Percentiles rank a stretch among this genome's conserved stretches.
phyloP scores from a whole-genome alignment of 2,113 vertebrate species.

The Lepisosteus oculatus region DNA sequence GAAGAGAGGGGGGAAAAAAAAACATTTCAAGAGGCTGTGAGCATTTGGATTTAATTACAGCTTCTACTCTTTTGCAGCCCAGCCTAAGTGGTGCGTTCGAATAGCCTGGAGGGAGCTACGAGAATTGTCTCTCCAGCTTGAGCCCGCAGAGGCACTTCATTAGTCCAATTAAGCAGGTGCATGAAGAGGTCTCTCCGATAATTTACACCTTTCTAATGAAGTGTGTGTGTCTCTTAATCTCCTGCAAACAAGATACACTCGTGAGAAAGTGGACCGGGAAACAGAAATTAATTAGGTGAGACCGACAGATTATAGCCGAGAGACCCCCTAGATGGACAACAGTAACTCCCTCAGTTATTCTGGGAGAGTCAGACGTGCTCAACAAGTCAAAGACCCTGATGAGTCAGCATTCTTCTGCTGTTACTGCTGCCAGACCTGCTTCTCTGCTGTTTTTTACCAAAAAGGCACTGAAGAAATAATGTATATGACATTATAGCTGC shows the following conservation, averaged over 20 bases:
- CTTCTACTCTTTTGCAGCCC: not conserved
- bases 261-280: conserved; percentile 78
- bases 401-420: conserved; percentile 10
- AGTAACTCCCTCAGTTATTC: conserved; percentile 61
- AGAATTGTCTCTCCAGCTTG: conserved; percentile 57
- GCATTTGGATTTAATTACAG: conserved; percentile 19
- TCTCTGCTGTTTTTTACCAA: too few relatives aligned
- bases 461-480: too few relatives aligned
- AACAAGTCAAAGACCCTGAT: not conserved
- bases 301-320: conserved; percentile 82
- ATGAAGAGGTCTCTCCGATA: conserved; percentile 78
- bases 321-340: conserved; percentile 74
- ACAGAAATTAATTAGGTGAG: conserved; percentile 90
- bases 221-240: conserved; percentile 86
- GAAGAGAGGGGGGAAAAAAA: not conserved
- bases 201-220: conserved; percentile 92
- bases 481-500: too few relatives aligned
- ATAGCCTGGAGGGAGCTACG: conserved; percentile 52
- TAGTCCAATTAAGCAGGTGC: conserved; percentile 88
- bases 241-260: conserved; percentile 85
- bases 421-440: too few relatives aligned
- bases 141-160: conserved; percentile 78
- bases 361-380: not conserved
- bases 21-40: conserved; percentile 8
- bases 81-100: conserved; percentile 28